Evolutionary conservation across 2,113 vertebrate species (phyloP), one percentile per base, ranked within the genome.

Genomic region (Pavo muticus): DNA sequence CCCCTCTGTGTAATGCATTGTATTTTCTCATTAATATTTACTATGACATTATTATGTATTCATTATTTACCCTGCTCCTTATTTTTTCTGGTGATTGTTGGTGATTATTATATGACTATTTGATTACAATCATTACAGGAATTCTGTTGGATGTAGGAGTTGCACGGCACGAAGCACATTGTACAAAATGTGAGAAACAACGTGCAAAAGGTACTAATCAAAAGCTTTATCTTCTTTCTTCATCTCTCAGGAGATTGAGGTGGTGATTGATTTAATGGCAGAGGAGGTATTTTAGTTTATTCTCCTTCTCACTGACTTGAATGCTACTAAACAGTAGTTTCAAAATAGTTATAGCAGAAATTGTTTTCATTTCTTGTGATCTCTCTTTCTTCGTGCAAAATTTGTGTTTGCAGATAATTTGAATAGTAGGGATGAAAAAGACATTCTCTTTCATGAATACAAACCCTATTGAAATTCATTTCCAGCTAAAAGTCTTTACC

Each of bases 401-500:
- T 5, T 60, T 81, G n/a, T 16, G n/a, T 56, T 91, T 54, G 9
- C 73, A 94, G 80, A 82, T 40, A 44, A 75, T 70, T 68, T 56
- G 32, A 89, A 84, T 29, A n/a, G 21, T 59, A 61, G 39, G 42
- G 39, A 57, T 87, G 48, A n/a, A 61, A 82, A 87, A 68, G 35
- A 2, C 27, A 29, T 82, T 52, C 19, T 88, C 39, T 20, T 92
- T 29, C 48, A 12, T 65, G 45, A 63, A 27, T 40, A 39, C 14
- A 72, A 68, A 69, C 29, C 17, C 21, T 69, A 16, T 16, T 47
- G n/a, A 93, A 84, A 96, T 94, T 84, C 54, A 88, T 35, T 90
- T 93, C 20, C 11, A 69, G 9, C 24, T 92, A 21, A 56, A 76
- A 90, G n/a, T 76, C 50, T 87, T 86, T 85, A 68, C 39, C 3